Conservation (phyloP, 2,113 vertebrate species). For the Etheostoma spectabile region DNA sequence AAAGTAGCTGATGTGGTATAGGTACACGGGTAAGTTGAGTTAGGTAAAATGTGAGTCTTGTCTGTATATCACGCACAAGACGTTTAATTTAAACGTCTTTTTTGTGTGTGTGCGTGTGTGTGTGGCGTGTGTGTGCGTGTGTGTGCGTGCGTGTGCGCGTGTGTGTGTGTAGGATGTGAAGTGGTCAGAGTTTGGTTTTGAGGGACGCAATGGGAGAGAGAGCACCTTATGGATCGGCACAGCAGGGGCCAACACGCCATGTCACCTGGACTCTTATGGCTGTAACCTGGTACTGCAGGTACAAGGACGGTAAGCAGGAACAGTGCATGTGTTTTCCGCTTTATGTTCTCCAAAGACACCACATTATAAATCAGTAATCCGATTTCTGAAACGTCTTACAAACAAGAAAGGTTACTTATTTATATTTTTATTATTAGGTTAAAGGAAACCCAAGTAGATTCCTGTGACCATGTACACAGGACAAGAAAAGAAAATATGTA, state of each 20-base stretch:
- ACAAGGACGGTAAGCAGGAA: constrained; percentile 91
- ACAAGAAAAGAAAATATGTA: too few relatives aligned
- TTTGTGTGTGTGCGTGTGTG: background rate
- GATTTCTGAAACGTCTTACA: background rate
- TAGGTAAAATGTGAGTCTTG: background rate
- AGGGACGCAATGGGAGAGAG: constrained; percentile 89
- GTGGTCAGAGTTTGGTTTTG: constrained; percentile 96
- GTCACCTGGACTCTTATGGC: constrained; percentile 95
- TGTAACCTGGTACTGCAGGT: constrained; percentile 96
- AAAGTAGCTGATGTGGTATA: constrained; percentile 24
- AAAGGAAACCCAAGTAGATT: too few relatives aligned
- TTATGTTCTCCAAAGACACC: background rate
- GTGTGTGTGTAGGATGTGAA: constrained; percentile 84
- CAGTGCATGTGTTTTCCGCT: background rate
- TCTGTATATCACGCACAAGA: background rate
- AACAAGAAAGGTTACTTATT: background rate
- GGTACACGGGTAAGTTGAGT: background rate
- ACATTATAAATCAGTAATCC: background rate
- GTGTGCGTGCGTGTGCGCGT: constrained; percentile 20
- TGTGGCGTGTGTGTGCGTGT: background rate
- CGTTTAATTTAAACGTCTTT: too few relatives aligned
- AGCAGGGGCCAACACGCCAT: constrained; percentile 92
- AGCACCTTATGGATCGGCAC: constrained; percentile 97
- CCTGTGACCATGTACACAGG: too few relatives aligned
- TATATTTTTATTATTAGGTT: too few relatives aligned